Evolutionary conservation across 1,140 invertebrate genomes (phyloP).

Genomic region (Drosophila kanapiae): DNA sequence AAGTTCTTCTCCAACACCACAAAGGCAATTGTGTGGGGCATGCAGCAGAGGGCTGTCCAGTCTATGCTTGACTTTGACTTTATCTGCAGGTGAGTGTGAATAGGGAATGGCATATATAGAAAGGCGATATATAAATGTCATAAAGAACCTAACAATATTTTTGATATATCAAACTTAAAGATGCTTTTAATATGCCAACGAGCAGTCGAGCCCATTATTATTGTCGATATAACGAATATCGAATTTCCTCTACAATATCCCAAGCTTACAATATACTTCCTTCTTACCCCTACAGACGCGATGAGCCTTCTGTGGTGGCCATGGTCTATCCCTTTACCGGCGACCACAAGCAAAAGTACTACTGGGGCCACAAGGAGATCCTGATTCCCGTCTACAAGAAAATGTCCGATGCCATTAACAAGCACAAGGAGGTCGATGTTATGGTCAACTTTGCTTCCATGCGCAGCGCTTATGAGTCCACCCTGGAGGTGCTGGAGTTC

Average conservation of each 20-base stretch:
- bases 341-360: slow-evolving; percentile 99
- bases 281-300: slow-evolving; percentile 89
- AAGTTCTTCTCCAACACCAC: slow-evolving; percentile 93
- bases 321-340: slow-evolving; percentile 99
- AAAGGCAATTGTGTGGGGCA: slow-evolving; percentile 99
- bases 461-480: slow-evolving; percentile 98
- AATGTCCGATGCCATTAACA: slow-evolving; percentile 98
- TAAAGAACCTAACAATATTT: too few relatives aligned
- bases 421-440: slow-evolving; percentile 97
- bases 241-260: too few relatives aligned
- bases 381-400: slow-evolving; percentile 98
- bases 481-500: slow-evolving; percentile 95
- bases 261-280: neutral
- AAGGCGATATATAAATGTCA: too few relatives aligned
- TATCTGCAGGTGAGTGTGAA: slow-evolving; percentile 90
- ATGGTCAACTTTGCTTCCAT: slow-evolving; percentile 99
- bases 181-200: too few relatives aligned
- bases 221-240: too few relatives aligned
- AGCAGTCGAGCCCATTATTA: too few relatives aligned
- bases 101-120: slow-evolving; percentile 74
- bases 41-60: slow-evolving; percentile 99
- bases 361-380: slow-evolving; percentile 99
- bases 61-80: slow-evolving; percentile 99
- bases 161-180: too few relatives aligned
- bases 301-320: slow-evolving; percentile 95